phyloP scores from a whole-genome alignment of 2,888 invertebrate genomes.

The Eristalis intricaria region DNA sequence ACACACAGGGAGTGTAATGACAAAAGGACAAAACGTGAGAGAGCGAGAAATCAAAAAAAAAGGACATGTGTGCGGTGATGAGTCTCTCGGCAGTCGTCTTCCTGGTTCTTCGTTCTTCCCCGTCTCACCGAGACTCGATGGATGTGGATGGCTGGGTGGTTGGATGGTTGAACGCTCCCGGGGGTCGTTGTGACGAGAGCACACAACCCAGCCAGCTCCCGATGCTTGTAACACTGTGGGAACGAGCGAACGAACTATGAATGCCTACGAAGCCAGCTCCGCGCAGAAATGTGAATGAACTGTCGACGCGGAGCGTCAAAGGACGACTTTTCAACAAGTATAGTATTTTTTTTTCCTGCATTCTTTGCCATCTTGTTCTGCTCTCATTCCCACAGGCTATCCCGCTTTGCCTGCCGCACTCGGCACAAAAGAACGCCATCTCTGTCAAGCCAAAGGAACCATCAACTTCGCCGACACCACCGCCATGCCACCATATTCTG shows the following conservation, averaged over 20 bases:
- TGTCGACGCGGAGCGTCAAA: constrained; percentile 52
- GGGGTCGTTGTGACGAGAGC: neutral
- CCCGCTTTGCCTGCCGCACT: constrained; percentile 23
- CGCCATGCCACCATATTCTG: neutral
- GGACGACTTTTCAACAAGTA: constrained; percentile 65
- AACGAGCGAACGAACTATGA: constrained; percentile 67
- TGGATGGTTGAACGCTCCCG: constrained; percentile 54
- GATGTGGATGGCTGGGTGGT: constrained; percentile 7
- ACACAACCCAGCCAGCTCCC: neutral
- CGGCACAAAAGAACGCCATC: constrained; percentile 5
- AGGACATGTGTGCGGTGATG: constrained; percentile 59
- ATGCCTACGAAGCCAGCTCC: constrained; percentile 53
- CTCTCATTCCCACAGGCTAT: constrained; percentile 18
- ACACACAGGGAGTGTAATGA: constrained; percentile 15
- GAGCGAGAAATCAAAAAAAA: constrained; percentile 3
- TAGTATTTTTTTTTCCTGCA: constrained; percentile 60
- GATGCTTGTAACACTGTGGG: constrained; percentile 33
- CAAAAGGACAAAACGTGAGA: constrained; percentile 16
- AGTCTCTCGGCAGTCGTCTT: constrained; percentile 44
- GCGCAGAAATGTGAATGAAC: constrained; percentile 69
- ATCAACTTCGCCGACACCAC: neutral
- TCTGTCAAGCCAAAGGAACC: neutral
- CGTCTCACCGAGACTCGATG: neutral
- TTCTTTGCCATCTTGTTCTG: constrained; percentile 32
- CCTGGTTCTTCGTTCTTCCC: constrained; percentile 48